Base-by-base conservation (phyloP, 2,888 invertebrate species). In the Ernsta delagoae region DNA sequence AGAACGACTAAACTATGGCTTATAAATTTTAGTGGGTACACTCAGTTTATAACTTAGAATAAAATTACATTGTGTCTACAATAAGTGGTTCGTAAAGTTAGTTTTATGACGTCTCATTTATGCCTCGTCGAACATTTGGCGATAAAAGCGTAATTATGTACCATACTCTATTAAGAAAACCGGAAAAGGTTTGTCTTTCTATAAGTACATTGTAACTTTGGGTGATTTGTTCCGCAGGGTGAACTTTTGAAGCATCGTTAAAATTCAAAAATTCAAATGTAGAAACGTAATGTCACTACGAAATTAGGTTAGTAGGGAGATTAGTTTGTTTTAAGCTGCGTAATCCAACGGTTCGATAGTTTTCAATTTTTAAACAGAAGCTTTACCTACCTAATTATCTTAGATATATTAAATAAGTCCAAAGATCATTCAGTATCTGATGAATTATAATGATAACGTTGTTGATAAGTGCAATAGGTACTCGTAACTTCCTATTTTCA, bases 111-210 rank as follows among this genome's bases (percentile, higher is more conserved):
- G 53, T 60, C 43, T 16, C 60, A 53, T 66, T 66, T 66, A 66
- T 66, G 59, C 66, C 54, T 60, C 66, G 59, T 31, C 60, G 60
- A 66, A 54, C 54, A 54, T 66, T 66, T 60, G 53, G 34, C 60
- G 66, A 54, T 66, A 66, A 66, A 60, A 66, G 59, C 59, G 50
- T 65, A 59, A 53, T 59, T 65, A 65, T 59, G 65, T 59, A 57
- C 50, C 31, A 41, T 57, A 50, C 24, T 53, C 41, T 65, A 50
- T 57, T 39, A 59, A 65, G 36, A 59, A 31, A 59, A 59, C 59
- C 59, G 65, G 59, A 65, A 65, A 59, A 65, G 59, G 59, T 65
- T 59, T 65, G 57, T 65, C 11, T 64, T 43, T 31, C 65, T 59
- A 48, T 65, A 65, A 59, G 59, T 50, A 65, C 59, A 6, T 65